These are phyloP conservation scores for Microcebus lehilahytsara DNA, from an alignment of 2,113 vertebrate species.

Conservation along the genomic window DNA sequence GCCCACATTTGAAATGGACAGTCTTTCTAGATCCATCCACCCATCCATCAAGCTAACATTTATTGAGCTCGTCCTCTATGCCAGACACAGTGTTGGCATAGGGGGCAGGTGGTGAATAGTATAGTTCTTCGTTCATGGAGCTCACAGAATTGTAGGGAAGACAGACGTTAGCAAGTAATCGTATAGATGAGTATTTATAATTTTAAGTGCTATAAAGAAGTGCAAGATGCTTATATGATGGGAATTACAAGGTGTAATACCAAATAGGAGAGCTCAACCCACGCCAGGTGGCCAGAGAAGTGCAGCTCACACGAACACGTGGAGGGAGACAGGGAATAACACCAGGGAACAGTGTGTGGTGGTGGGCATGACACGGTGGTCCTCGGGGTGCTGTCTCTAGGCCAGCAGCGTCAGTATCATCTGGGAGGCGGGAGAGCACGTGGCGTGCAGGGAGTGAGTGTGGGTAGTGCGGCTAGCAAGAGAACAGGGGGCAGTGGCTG, in stretches of 20 bases:
- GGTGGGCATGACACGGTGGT: rapidly evolving
- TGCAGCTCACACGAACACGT: rapidly evolving
- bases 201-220: neutral
- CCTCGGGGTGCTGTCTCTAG: neutral
- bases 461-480: too few species aligned
- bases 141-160: neutral
- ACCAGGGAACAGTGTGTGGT: rapidly evolving
- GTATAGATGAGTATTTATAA: neutral
- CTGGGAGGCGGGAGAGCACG: rapidly evolving
- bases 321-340: rapidly evolving
- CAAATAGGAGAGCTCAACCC: neutral
- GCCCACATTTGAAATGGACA: neutral
- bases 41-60: neutral
- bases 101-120: too few species aligned
- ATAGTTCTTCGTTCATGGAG: neutral
- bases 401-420: neutral
- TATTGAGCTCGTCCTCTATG: neutral
- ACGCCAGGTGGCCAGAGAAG: neutral
- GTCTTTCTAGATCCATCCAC: neutral
- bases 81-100: neutral
- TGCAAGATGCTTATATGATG: neutral
- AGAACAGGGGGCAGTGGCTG: too few species aligned
- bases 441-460: rapidly evolving
- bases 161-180: neutral
- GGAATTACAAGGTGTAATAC: too few species aligned